Percentiles rank a stretch among this genome's conserved stretches.
These are phyloP conservation scores for Orbicella faveolata DNA, from an alignment of 64 coral and sea anemone genomes.

Conservation along the genomic window DNA sequence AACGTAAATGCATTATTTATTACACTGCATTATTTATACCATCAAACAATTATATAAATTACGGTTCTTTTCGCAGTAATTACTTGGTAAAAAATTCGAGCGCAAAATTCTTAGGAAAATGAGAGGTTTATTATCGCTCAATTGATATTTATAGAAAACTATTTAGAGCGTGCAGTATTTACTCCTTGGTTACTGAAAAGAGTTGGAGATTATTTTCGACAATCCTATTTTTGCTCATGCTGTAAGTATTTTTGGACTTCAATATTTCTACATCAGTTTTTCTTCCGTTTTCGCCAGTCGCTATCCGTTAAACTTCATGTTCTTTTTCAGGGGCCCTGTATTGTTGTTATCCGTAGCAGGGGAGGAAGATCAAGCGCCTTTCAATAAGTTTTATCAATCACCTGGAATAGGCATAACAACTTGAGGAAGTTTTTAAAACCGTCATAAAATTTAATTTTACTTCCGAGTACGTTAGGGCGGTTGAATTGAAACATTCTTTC, in stretches of 20 bases:
- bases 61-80: too few relatives aligned
- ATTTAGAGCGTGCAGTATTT: too few relatives aligned
- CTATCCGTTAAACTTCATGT: not conserved
- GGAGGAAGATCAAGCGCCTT: not conserved
- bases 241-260: not conserved
- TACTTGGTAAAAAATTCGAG: too few relatives aligned
- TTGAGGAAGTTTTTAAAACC: constrained; percentile 9
- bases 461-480: not conserved
- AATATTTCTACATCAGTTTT: not conserved
- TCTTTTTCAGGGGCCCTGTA: not conserved
- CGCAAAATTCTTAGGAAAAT: too few relatives aligned
- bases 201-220: too few relatives aligned
- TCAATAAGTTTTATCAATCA: not conserved
- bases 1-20: not conserved
- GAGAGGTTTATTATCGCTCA: too few relatives aligned
- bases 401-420: not conserved
- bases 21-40: not conserved
- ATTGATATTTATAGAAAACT: too few relatives aligned
- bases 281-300: not conserved
- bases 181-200: too few relatives aligned
- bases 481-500: not conserved
- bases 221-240: not conserved
- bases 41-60: not conserved
- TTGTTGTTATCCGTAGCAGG: not conserved
- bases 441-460: not conserved